phyloP scores from a whole-genome alignment of 2,888 invertebrate genomes.

The Drosophila neotestacea region DNA sequence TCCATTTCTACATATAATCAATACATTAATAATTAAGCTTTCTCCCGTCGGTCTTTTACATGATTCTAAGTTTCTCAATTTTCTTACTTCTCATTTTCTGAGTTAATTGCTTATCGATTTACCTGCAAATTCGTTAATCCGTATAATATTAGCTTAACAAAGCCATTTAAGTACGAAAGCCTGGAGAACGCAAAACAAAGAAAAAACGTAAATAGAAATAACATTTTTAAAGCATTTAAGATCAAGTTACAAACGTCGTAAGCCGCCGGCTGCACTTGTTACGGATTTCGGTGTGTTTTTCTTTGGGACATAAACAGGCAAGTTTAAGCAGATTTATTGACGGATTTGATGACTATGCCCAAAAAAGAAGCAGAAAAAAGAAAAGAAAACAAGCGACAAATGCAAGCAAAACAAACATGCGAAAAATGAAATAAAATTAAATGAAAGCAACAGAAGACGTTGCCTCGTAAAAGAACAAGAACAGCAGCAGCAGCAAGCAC shows the following conservation, averaged over 20 bases:
- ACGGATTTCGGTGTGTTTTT: constrained; percentile 10
- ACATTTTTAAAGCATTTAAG: constrained; percentile 34
- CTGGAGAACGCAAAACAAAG: not conserved
- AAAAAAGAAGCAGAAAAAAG: constrained; percentile 13
- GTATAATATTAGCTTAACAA: not conserved
- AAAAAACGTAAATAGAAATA: constrained; percentile 12
- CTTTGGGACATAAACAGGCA: constrained; percentile 34
- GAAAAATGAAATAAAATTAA: constrained; percentile 44
- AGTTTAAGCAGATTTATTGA: constrained; percentile 46
- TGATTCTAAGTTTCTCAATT: not conserved
- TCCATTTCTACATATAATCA: not conserved
- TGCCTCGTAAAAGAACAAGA: constrained; percentile 14
- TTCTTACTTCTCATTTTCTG: not conserved
- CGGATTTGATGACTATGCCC: constrained; percentile 54
- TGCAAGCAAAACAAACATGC: constrained; percentile 69
- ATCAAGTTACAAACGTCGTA: constrained; percentile 63
- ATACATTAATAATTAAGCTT: not conserved
- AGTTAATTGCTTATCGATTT: constrained; percentile 6
- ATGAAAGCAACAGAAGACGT: constrained; percentile 24
- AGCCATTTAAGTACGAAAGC: not conserved
- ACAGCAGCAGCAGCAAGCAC: constrained; percentile 1
- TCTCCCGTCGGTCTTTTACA: constrained; percentile 2
- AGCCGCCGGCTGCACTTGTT: constrained; percentile 55
- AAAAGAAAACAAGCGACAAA: constrained; percentile 25
- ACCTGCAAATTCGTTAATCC: constrained; percentile 17